Evolutionary conservation across 2,797 vertebrate species (phyloP).

Genomic region (Tokudaia muenninki): DNA sequence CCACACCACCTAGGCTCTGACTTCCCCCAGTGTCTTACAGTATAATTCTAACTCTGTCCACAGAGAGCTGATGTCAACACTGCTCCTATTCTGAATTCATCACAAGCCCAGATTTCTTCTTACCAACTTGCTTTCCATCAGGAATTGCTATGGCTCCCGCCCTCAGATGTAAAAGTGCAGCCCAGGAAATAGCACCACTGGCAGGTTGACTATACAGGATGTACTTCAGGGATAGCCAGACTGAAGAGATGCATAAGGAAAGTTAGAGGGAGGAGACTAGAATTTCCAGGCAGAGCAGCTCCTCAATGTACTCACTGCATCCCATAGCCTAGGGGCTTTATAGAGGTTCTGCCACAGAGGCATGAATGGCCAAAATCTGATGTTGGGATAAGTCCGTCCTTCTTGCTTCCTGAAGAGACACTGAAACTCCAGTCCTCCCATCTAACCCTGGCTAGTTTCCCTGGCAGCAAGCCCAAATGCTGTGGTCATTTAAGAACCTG

Average conservation of each 20-base stretch:
- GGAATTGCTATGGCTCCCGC: not conserved
- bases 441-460: not conserved
- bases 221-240: not conserved
- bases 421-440: not conserved
- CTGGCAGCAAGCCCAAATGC: not conserved
- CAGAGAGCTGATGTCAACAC: not conserved
- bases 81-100: not conserved
- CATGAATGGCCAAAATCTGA: not conserved
- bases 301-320: not conserved
- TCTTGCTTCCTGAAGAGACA: not conserved
- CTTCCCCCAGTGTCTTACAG: not conserved
- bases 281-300: not conserved
- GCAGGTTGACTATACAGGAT: not conserved
- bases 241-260: not conserved
- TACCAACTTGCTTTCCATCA: not conserved
- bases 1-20: not conserved
- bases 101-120: not conserved
- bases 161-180: not conserved
- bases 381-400: not conserved
- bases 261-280: too few relatives aligned
- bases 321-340: not conserved
- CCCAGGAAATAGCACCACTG: not conserved
- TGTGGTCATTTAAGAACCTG: not conserved
- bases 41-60: not conserved
- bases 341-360: not conserved